Evolutionary conservation across 2,888 invertebrate genomes (phyloP), one percentile per base, ranked within the genome.

Genomic region (Ectropis crepuscularia): DNA sequence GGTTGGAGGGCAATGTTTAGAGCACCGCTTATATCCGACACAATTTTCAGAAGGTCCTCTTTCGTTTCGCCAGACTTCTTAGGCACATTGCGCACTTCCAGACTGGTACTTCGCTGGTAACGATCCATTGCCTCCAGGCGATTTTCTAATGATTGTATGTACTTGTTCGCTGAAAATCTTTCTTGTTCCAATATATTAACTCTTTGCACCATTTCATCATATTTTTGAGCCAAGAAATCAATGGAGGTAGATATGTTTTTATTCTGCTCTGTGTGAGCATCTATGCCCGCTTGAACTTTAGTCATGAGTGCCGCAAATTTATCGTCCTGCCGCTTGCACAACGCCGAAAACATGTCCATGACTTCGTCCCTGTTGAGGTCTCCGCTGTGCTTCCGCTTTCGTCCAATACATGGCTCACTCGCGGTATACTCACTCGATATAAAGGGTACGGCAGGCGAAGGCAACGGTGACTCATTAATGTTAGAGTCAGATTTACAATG

Each of bases 81-180:
- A 10, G 58, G 58, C 2, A 58, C 43, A 16, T 58, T 58, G 6
- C 58, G 42, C 4, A 58, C 4, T 16, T 58, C 58, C 0, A 58
- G 5, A 6, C 16, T 45, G 2, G 58, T 4, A n/a, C 45, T 46
- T 0, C 28, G 43, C 2, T 39, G 9, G 1, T 12, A 6, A 1
- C 9, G 11, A 5, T 50, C 50, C 39, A 50, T 12, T 12, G 38
- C 39, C 16, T 50, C 50, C 4, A 50, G 4, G 6, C n/a, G 38
- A 8, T 8, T 12, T 10, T 50, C 50, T 6, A 50, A 12, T 0
- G 38, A 7, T 11, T 49, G 37, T 5, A 49, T 49, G 8, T 49
- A 49, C 10, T 38, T 37, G 7, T 11, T 7, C 0, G 37, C 6
- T 10, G 37, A 5, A 5, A 28, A 11, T 38, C 11, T 37, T 2